Evolutionary conservation across 2,888 invertebrate species (phyloP), one percentile per base, ranked within the genome.

Genomic region (Xestia c-nigrum): DNA sequence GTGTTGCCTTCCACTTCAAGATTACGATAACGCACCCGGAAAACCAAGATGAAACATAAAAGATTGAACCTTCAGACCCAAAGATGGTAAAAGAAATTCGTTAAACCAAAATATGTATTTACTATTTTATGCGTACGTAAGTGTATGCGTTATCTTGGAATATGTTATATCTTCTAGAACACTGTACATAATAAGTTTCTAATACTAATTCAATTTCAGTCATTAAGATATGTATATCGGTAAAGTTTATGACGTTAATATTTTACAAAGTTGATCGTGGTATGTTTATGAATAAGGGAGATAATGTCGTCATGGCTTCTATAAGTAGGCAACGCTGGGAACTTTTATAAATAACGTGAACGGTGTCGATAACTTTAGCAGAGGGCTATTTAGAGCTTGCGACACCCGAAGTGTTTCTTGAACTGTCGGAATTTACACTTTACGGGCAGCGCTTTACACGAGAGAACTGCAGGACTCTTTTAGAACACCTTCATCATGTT

Each of bases 271-370:
- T 85, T 85, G 74, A 69, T 57, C 72, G 59, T 52, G 47, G 59
- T 64, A 70, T 74, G 70, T 82, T 80, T 82, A 80, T 82, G 77
- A 80, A 80, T 83, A 81, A 79, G 72, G 55, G 40, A 72, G 67
- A 71, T 75, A 79, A 73, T 77, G 74, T 72, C 63, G 55, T 65
- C 73, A 59, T 81, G 71, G 47, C 21, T 61, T 64, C 67, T 67
- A 75, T 74, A 72, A 67, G 73, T 70, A 72, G 59, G 68, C 31
- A 66, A 61, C 61, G 74, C 57, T 74, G 74, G 61, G 65, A 79
- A 76, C 67, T 82, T 83, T 86, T 86, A 85, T 86, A 84, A 85
- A 86, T 85, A 86, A 85, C 74, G 55, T 21, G 71, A 63, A 72
- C 72, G 67, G 72, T 79, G 64, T 79, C 77, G 73, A 85, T 81